Evolutionary conservation across 2,888 invertebrate species (phyloP), one percentile per base, ranked within the genome.

Genomic region (Tenthredo amoena): DNA sequence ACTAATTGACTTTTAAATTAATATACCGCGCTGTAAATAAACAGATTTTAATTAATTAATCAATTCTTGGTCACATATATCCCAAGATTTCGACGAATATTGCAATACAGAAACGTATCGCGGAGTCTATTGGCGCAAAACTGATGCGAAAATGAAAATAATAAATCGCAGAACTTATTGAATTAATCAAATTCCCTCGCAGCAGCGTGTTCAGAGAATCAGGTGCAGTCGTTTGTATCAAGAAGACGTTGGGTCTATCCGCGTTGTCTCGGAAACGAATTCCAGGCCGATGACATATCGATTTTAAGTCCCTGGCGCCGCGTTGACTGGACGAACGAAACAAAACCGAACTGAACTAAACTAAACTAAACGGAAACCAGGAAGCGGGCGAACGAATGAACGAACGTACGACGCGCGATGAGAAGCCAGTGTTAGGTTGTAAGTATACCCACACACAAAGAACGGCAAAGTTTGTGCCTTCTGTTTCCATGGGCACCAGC

Each of bases 281-380:
- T 88, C 85, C 85, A 86, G 89, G 87, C 88, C 88, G 89, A 89
- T 91, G 91, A 90, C 90, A 89, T 90, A 91, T 91, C 90, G 91
- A 91, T 90, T 89, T n/a, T 62, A 43, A 55, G 88, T 87, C 87
- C 81, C 37, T 55, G 91, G 88, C 90, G 90, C 89, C 90, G 68
- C 88, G 86, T 87, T 87, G 90, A 87, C 90, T 90, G 88, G 85
- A 86, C 87, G 85, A 84, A 74, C 43, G 72, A 87, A 89, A 87
- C 86, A 86, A 88, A 87, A 88, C 88, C 87, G 86, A 21, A 40
- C 37, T n/a, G 10, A 43, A 40, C 72, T 12, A 18, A 26, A 40
- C 72, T 12, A 18, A 26, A 31, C 21, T 26, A 65, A 18, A 31
- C 21, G 10, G 5, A 68, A 77, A 74, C 72, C 72, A 55, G 77